Base-by-base conservation (phyloP, 2,797 vertebrate genomes). In the Hippocampus kuda region DNA sequence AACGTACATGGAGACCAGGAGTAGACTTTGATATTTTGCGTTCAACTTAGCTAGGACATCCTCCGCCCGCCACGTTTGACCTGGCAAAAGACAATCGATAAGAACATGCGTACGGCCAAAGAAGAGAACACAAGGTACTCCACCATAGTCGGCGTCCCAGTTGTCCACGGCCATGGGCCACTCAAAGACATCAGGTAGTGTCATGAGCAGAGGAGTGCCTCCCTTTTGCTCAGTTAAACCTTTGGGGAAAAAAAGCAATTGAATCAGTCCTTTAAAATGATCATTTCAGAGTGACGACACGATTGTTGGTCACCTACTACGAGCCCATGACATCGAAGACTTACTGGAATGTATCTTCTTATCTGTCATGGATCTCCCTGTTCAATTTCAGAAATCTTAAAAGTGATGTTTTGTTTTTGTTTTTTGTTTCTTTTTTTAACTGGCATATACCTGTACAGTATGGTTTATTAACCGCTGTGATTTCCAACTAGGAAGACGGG, bases 1-100 rank as follows among this genome's bases (percentile, higher is more conserved):
- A 38, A 99, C 88, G 72, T 93, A 97, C 83, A 97, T 92, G 80
- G 94, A 95, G 64, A 99, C 91, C 60, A 98, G 83, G 72, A 96
- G 93, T 54, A 91, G 93, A 82, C 93, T 95, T n/a, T 91, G 93
- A 12, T 94, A 97, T 88, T 91, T 94, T 81, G 91, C 91, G 71
- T 93, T 97, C 72, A 98, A 85, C 77, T 81, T 91, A 71, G 93
- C 92, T 49, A 98, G 87, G 63, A 92, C 83, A 41, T 92, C 87
- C 80, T 99, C 96, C 70, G 92, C 83, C 75, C 77, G 91, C 97
- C 97, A 99, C 0, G 57, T 76, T 69, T 64, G 2, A 77, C 93
- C 96, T 99, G 75, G 67, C 75, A 67, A 71, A 62, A 62, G 48
- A 49, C 4, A 69, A 24, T 46, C 56, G 4, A n/a, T 59, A 34